phyloP scores from a whole-genome alignment of 2,888 invertebrate species.

The Netelia virgata region DNA sequence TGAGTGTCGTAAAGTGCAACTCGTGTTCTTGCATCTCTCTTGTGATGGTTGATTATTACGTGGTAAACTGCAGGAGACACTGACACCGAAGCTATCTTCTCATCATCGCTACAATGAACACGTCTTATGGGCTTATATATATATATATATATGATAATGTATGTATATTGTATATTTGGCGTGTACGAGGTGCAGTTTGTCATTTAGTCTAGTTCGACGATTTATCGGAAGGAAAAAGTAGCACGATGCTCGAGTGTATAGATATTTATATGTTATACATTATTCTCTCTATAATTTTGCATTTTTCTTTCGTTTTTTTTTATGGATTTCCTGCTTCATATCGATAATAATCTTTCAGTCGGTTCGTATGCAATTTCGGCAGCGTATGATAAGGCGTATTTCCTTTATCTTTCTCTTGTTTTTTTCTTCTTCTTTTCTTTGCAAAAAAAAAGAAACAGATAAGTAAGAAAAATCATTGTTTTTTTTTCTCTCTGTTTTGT shows the following conservation, averaged over 20 bases:
- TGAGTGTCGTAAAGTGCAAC: constrained; percentile 57
- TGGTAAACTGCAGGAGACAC: constrained; percentile 18
- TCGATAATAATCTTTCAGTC: constrained; percentile 9
- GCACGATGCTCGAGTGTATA: constrained; percentile 3
- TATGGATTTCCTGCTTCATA: not conserved
- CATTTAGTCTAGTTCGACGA: constrained; percentile 35
- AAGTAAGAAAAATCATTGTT: constrained; percentile 43
- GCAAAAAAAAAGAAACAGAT: constrained; percentile 55
- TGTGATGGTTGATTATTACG: constrained; percentile 45
- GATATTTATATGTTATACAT: constrained; percentile 15
- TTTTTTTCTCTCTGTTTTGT: constrained; percentile 48
- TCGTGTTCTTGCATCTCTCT: constrained; percentile 58
- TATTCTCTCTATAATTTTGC: constrained; percentile 26
- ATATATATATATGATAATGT: constrained; percentile 16
- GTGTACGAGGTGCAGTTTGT: constrained; percentile 60
- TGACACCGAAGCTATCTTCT: constrained; percentile 53
- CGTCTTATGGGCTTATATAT: constrained; percentile 30
- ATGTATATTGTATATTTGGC: constrained; percentile 14
- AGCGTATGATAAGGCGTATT: constrained; percentile 46
- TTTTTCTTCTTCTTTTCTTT: constrained; percentile 30
- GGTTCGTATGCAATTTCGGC: constrained; percentile 17
- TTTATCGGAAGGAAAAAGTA: constrained; percentile 16
- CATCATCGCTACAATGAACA: constrained; percentile 29
- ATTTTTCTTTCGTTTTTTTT: not conserved
- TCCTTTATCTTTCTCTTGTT: constrained; percentile 13